phyloP scores from a whole-genome alignment of 2,888 invertebrate species.

The Pyralis farinalis region DNA sequence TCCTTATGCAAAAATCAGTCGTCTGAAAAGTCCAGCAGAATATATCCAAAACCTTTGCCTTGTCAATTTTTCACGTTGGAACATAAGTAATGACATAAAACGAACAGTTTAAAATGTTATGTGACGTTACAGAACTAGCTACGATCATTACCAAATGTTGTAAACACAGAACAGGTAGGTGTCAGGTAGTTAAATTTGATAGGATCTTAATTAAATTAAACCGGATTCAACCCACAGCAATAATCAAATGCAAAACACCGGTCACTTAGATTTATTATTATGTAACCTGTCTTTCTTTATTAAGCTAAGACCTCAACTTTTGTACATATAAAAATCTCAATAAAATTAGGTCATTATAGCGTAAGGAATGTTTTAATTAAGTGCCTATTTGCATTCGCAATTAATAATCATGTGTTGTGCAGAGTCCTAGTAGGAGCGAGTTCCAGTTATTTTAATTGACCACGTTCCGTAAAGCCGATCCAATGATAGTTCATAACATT shows the following conservation, averaged over 20 bases:
- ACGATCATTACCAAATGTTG: background rate
- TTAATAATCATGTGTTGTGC: constrained; percentile 29
- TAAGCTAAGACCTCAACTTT: no score
- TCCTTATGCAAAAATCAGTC: no score
- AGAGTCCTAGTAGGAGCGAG: constrained; percentile 45
- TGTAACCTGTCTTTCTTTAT: constrained; percentile 1
- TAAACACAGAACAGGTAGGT: constrained; percentile 10
- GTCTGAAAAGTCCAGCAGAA: no score
- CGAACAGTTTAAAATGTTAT: no score
- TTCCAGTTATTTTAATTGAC: constrained; percentile 50
- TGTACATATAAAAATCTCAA: no score
- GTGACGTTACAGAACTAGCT: no score
- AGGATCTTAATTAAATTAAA: constrained; percentile 32
- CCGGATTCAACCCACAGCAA: constrained; percentile 19
- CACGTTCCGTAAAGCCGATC: constrained; percentile 31
- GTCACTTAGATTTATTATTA: background rate
- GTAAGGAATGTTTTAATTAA: constrained; percentile 33
- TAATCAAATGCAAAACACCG: background rate
- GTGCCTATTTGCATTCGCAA: constrained; percentile 45
- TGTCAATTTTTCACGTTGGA: no score
- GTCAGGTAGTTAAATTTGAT: constrained; percentile 27
- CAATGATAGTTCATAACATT: constrained; percentile 35
- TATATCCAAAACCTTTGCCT: no score
- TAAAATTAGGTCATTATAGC: constrained; percentile 6
- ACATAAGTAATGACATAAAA: no score